phyloP scores from a whole-genome alignment of 2,797 vertebrate genomes.

The Chromis chromis region DNA sequence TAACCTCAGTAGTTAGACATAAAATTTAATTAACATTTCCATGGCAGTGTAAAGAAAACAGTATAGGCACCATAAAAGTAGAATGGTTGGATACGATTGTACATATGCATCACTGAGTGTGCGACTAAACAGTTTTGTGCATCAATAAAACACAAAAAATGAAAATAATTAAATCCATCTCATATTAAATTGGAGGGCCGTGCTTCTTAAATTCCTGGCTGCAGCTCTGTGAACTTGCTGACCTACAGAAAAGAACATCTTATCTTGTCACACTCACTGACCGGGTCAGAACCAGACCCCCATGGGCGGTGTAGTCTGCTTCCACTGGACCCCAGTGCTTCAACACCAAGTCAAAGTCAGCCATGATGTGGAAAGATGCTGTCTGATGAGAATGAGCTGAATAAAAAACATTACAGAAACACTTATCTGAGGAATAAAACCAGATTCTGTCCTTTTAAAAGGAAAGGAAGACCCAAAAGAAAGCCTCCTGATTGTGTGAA shows the following conservation, averaged over 20 bases:
- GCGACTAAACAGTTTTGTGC: background rate
- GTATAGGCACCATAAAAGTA: too few relatives aligned
- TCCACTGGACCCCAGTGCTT: constrained; percentile 81
- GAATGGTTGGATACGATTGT: background rate
- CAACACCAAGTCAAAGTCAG: constrained; percentile 79
- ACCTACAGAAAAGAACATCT: background rate
- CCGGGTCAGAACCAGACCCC: constrained; percentile 80
- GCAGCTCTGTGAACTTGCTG: background rate
- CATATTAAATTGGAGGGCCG: background rate
- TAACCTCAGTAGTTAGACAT: too few relatives aligned
- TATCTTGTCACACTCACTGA: constrained; percentile 65
- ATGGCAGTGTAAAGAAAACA: too few relatives aligned
- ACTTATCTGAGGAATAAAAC: background rate
- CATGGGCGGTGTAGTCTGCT: constrained; percentile 64
- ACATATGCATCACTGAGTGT: background rate
- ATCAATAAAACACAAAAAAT: background rate
- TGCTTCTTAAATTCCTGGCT: background rate
- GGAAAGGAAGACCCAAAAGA: background rate
- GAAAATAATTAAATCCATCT: background rate
- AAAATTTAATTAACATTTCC: too few relatives aligned
- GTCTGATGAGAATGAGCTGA: constrained; percentile 3
- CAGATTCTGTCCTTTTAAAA: background rate
- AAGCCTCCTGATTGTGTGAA: background rate
- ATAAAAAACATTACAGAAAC: constrained; percentile 4
- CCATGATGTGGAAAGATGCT: constrained; percentile 70